phyloP scores from a whole-genome alignment of 2,888 invertebrate species.

The Melangyna quadrimaculata region DNA sequence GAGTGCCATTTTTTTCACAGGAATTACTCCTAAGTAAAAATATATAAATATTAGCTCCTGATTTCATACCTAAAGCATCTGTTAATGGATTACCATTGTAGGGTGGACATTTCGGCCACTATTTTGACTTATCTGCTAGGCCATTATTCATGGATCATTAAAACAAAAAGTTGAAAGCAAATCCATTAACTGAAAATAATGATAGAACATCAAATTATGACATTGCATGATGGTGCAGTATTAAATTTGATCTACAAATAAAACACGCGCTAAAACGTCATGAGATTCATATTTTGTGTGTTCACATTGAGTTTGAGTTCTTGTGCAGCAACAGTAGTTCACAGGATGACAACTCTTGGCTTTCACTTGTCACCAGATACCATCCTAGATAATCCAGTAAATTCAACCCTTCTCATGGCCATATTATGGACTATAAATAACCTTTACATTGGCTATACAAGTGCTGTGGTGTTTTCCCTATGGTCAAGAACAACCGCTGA shows the following conservation, averaged over 20 bases:
- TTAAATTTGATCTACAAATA: constrained; percentile 13
- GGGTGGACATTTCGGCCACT: neutral
- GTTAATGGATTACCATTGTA: neutral
- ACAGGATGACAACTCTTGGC: constrained; percentile 44
- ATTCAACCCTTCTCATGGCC: constrained; percentile 76
- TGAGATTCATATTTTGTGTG: neutral
- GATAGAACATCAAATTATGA: neutral
- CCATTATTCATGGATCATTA: neutral
- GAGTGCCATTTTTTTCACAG: too few species aligned
- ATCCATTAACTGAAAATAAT: neutral
- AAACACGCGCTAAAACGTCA: neutral
- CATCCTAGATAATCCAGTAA: constrained; percentile 53
- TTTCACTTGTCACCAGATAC: constrained; percentile 34
- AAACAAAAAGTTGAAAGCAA: neutral
- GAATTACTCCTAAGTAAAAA: too few species aligned
- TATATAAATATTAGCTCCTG: too few species aligned
- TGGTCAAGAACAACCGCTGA: constrained; percentile 47
- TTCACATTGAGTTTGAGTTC: constrained; percentile 17
- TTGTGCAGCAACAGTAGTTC: constrained; percentile 14
- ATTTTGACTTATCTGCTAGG: neutral
- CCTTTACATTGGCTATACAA: constrained; percentile 73
- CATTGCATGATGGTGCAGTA: constrained; percentile 42
- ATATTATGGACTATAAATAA: constrained; percentile 77
- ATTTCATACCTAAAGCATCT: too few species aligned
- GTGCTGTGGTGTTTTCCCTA: constrained; percentile 43